These are phyloP conservation scores for Aphelenchoides fujianensis DNA, from an alignment of 1,140 invertebrate genomes.

Conservation along the genomic window DNA sequence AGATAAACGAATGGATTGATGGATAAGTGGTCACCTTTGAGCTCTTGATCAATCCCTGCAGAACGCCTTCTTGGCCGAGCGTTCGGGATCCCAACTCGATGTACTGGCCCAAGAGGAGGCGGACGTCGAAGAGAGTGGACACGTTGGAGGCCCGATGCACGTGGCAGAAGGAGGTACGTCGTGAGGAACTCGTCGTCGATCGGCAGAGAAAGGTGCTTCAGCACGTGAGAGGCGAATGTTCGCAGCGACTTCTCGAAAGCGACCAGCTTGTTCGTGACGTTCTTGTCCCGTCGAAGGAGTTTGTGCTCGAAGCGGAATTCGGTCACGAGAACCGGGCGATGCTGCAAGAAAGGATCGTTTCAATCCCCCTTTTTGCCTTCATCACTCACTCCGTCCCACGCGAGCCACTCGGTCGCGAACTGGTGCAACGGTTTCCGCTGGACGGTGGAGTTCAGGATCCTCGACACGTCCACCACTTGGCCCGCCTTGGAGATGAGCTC, in stretches of 20 bases:
- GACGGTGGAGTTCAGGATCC: not conserved
- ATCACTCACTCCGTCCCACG: constrained; percentile 10
- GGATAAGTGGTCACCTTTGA: not conserved
- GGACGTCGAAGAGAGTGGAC: not conserved
- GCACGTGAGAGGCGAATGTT: constrained; percentile 6
- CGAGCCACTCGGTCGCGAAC: constrained; percentile 7
- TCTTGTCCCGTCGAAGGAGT: not conserved
- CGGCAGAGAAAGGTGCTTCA: not conserved
- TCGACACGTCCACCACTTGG: not conserved
- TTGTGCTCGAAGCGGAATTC: not conserved
- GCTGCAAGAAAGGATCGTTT: not conserved
- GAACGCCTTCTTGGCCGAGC: not conserved
- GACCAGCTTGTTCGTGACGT: not conserved
- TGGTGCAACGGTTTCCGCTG: not conserved
- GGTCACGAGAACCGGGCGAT: constrained; percentile 9
- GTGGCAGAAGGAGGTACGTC: constrained; percentile 1
- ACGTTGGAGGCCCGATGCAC: not conserved
- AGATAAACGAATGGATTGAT: not conserved
- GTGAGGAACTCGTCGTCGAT: constrained; percentile 8
- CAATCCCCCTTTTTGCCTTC: not conserved
- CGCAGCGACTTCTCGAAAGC: not conserved
- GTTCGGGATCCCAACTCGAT: not conserved
- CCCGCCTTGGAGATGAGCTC: constrained; percentile 13
- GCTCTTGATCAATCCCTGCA: not conserved
- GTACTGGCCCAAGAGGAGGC: not conserved